Conservation (phyloP, 1,140 invertebrate genomes). For the Lithobius niger region DNA sequence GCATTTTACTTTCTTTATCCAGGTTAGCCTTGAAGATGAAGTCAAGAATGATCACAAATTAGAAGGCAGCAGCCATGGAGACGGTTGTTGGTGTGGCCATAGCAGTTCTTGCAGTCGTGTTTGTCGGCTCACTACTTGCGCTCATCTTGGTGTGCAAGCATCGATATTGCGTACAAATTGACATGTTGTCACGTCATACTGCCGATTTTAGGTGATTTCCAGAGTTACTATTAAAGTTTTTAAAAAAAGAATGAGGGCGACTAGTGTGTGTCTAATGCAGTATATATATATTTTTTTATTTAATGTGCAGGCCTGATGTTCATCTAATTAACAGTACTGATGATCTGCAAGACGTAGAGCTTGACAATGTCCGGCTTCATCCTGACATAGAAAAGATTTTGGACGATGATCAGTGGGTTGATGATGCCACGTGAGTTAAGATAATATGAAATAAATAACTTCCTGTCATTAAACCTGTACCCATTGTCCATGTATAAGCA, state of each 20-base stretch:
- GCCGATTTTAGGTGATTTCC: conserved; percentile 31
- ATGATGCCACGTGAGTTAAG: conserved; percentile 42
- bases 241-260: background rate
- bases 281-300: background rate
- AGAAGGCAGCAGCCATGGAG: too few relatives aligned
- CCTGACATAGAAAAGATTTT: conserved; percentile 41
- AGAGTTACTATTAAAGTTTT: too few relatives aligned
- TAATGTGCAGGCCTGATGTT: conserved; percentile 25
- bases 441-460: conserved; percentile 3
- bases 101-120: conserved; percentile 47
- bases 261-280: background rate
- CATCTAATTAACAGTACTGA: conserved; percentile 28
- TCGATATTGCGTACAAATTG: conserved; percentile 26
- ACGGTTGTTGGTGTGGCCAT: conserved; percentile 51
- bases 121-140: conserved; percentile 48
- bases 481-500: conserved; percentile 8
- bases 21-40: too few relatives aligned
- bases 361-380: conserved; percentile 40
- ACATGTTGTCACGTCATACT: conserved; percentile 22
- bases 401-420: conserved; percentile 42
- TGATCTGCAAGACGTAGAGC: conserved; percentile 29
- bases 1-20: too few relatives aligned
- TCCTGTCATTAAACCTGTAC: background rate
- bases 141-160: conserved; percentile 47
- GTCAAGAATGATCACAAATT: too few relatives aligned